Evolutionary conservation across 2,888 invertebrate species (phyloP), one percentile per base, ranked within the genome.

Genomic region (Eupithecia vulgata): DNA sequence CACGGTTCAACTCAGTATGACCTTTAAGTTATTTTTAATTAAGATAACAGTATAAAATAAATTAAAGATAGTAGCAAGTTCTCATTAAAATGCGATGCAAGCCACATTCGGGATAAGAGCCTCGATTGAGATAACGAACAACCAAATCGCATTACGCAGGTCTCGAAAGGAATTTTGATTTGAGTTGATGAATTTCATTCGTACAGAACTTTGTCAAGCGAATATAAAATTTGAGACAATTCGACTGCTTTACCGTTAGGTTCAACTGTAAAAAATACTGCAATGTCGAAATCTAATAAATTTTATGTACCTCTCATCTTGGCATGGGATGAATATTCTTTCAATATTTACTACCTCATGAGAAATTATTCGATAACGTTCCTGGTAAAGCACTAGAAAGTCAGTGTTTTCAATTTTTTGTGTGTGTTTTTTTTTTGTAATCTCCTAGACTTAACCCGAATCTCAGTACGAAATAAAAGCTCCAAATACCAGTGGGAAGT

Each of bases 1-100:
- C 75, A 78, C 68, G 73, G 79, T 75, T 74, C 52, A 75, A 45
- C 70, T 67, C 37, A 0, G 76, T 74, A 74, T 74, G 76, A 73
- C 73, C 73, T 66, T 57, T 74, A 71, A 78, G 76, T 76, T 81
- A 79, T 81, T 80, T 81, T 80, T 81, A 81, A 81, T 81, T 81
- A 80, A 80, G 81, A 81, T 81, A 81, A 80, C 80, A 78, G 77
- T 78, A 76, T 72, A 68, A 69, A 72, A 77, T 76, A 67, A 76
- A 79, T 77, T 78, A 74, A 75, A 71, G 75, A 78, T 79, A 73
- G 73, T 79, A 73, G 73, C 64, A 62, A 71, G 72, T 25, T 40
- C 66, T 78, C 75, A 77, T 80, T 80, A 76, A 74, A 73, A 78
- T 69, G 73, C 77, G 68, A 69, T 68, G 73, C 74, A 72, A 68